phyloP scores from a whole-genome alignment of 2,113 vertebrate species.

The Embiotoca jacksoni region DNA sequence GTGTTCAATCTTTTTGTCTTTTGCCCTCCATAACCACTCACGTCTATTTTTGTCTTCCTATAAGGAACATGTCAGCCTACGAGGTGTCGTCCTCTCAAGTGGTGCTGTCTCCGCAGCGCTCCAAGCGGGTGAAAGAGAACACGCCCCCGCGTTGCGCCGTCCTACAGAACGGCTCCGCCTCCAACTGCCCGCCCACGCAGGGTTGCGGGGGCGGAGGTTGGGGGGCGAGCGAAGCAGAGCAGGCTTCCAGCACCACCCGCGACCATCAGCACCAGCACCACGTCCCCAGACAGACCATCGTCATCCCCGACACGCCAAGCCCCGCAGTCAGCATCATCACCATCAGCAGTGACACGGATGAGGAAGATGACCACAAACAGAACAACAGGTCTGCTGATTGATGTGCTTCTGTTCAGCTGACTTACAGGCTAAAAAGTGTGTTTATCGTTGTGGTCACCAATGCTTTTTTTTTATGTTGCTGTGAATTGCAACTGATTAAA shows the following conservation, averaged over 20 bases:
- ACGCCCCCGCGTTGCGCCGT: constrained; percentile 95
- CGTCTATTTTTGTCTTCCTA: constrained; percentile 26
- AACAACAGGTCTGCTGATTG: constrained; percentile 87
- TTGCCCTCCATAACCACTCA: not conserved
- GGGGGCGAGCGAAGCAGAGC: constrained; percentile 87
- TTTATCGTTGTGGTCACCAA: not conserved
- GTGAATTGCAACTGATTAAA: not conserved
- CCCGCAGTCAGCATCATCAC: constrained; percentile 99
- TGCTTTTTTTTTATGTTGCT: not conserved
- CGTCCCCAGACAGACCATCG: constrained; percentile 91
- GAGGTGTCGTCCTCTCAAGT: constrained; percentile 95
- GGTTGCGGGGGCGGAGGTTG: constrained; percentile 88
- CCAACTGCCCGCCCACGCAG: constrained; percentile 85
- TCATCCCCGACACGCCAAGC: constrained; percentile 98
- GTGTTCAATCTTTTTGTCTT: not conserved
- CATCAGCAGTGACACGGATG: constrained; percentile 99
- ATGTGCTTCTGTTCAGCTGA: not conserved
- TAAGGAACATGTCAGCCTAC: constrained; percentile 91
- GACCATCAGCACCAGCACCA: constrained; percentile 91
- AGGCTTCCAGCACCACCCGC: constrained; percentile 86
- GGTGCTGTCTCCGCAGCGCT: constrained; percentile 93
- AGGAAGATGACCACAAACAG: constrained; percentile 96
- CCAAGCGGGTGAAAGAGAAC: constrained; percentile 98
- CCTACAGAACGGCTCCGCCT: constrained; percentile 88
- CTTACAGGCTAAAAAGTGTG: not conserved